Conservation (phyloP, 2,797 vertebrate genomes). For the Toxotes lorentzi region DNA sequence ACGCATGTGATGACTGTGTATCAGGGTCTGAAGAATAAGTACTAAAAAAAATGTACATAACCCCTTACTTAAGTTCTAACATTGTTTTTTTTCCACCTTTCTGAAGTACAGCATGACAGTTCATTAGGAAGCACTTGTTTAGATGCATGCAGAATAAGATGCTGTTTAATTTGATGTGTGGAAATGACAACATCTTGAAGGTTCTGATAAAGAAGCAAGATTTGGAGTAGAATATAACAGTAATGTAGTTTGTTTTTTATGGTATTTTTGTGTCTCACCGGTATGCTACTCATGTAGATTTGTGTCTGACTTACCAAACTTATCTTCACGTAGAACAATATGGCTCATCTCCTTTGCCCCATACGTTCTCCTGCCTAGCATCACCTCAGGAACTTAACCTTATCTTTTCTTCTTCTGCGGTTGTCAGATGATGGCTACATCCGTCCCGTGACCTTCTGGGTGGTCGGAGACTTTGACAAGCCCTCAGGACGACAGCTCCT, state of each 20-base stretch:
- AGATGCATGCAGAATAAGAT: constrained; percentile 62
- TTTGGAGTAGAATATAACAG: neutral
- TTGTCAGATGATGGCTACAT: constrained; percentile 92
- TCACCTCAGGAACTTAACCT: neutral
- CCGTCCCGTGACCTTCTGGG: constrained; percentile 98
- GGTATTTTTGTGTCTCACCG: neutral
- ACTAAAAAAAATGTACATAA: constrained; percentile 13
- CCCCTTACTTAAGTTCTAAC: constrained; percentile 37
- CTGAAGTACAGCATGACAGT: constrained; percentile 68
- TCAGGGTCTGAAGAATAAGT: constrained; percentile 22
- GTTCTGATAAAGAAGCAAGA: neutral
- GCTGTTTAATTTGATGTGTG: neutral
- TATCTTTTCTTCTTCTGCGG: constrained; percentile 44
- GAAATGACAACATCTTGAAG: neutral
- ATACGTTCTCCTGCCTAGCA: neutral
- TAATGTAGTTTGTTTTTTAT: neutral
- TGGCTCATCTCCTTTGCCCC: neutral
- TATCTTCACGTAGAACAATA: neutral
- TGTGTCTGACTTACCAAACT: constrained; percentile 5
- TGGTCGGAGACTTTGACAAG: constrained; percentile 96
- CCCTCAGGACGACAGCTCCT: constrained; percentile 93
- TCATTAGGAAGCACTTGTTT: constrained; percentile 27
- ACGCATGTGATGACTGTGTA: constrained; percentile 60
- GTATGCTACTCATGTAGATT: neutral
- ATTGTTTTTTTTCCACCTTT: constrained; percentile 32